Evolutionary conservation across 2,113 vertebrate species (phyloP).

Genomic region (Pardalotus punctatus): DNA sequence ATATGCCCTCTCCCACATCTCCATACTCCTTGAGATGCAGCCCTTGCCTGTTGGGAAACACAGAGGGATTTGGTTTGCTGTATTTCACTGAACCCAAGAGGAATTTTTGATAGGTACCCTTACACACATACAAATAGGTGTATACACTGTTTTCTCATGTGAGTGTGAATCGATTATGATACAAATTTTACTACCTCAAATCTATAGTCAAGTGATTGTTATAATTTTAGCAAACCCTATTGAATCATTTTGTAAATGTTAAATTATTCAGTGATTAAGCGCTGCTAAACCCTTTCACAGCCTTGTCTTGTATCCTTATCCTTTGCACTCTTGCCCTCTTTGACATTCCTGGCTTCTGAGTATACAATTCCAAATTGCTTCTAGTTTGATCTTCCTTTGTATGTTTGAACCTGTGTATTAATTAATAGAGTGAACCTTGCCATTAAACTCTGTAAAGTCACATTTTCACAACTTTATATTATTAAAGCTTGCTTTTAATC

Average conservation of each 20-base stretch:
- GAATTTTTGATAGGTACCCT: background rate
- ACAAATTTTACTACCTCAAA: background rate
- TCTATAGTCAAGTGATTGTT: background rate
- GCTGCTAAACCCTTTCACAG: background rate
- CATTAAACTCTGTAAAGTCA: background rate
- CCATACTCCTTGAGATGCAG: background rate
- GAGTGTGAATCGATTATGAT: background rate
- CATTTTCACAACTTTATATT: background rate
- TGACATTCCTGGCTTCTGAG: background rate
- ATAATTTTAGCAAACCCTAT: background rate
- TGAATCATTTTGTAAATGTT: background rate
- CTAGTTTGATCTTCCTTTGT: background rate
- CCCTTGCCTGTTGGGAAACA: background rate
- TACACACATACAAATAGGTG: background rate
- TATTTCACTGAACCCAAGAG: background rate
- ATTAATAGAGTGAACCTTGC: background rate
- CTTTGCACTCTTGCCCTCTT: background rate
- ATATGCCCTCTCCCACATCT: background rate
- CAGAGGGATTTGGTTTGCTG: background rate
- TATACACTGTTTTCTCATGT: background rate
- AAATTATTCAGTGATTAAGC: background rate
- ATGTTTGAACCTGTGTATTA: background rate
- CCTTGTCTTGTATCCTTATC: background rate
- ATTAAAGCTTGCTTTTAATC: background rate
- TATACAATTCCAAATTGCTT: background rate